Evolutionary conservation across 30 jellyfish, hydroid and myxozoan genomes (phyloP).

Genomic region (Aurelia sp.): DNA sequence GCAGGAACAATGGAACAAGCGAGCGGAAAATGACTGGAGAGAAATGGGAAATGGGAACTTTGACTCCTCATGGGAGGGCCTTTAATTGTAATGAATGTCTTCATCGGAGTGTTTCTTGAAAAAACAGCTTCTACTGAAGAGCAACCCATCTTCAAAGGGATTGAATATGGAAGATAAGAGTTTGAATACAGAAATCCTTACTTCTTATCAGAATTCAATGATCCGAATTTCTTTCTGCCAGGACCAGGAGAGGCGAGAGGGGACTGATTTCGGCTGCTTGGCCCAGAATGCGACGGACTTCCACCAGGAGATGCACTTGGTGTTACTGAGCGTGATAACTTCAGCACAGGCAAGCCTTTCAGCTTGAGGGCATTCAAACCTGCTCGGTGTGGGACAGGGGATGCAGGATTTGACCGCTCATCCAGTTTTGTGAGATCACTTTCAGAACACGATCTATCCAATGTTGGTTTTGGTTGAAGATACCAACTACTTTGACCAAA

Average conservation of each 20-base stretch:
- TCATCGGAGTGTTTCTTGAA: too few relatives aligned
- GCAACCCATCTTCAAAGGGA: too few relatives aligned
- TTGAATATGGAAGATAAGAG: too few relatives aligned
- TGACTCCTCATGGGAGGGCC: too few relatives aligned
- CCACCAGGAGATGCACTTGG: conserved; percentile 56
- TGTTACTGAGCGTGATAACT: conserved; percentile 51
- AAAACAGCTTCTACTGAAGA: too few relatives aligned
- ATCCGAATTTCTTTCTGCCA: conserved; percentile 16
- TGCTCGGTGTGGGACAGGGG: conserved; percentile 20
- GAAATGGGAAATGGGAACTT: too few relatives aligned
- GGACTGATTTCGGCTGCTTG: conserved; percentile 12
- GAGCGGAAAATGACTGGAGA: too few relatives aligned
- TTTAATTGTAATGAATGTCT: too few relatives aligned
- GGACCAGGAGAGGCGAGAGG: conserved; percentile 42
- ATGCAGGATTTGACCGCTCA: conserved; percentile 24
- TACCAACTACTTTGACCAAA: conserved; percentile 8
- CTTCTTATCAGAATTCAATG: conserved; percentile 19
- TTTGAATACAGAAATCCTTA: background rate
- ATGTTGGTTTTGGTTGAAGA: background rate
- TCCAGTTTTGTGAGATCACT: conserved; percentile 28
- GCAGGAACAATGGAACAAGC: too few relatives aligned
- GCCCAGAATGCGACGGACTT: conserved; percentile 40
- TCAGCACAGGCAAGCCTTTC: conserved; percentile 58
- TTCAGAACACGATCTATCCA: conserved; percentile 42
- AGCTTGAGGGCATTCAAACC: conserved; percentile 16